Conservation (phyloP, 2,113 vertebrate species). For the cattle (Bos taurus) region ARS-UCD2.0 NC_037351.1:47434501-47435000, state of each 20-base stretch:
- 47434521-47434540: not conserved
- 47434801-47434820: not conserved
- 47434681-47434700: not conserved
- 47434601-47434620: not conserved
- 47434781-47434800: not conserved
- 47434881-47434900: not conserved
- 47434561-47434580: not conserved
- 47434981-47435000: not conserved
- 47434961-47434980: not conserved
- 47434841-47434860: not conserved
- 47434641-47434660: not conserved
- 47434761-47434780: not conserved
- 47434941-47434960: too few relatives aligned
- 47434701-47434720: not conserved
- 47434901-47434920: not conserved
- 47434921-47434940: not conserved
- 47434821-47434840: not conserved
- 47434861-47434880: not conserved
- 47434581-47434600: not conserved
- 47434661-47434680: not conserved
- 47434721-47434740: not conserved
- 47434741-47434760: not conserved
- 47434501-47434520: not conserved
- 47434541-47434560: not conserved
- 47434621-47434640: not conserved